Percentiles rank a stretch among this genome's conserved stretches.
These are phyloP conservation scores for Apus apus DNA, from an alignment of 2,113 vertebrate genomes.

Conservation along the genomic window DNA sequence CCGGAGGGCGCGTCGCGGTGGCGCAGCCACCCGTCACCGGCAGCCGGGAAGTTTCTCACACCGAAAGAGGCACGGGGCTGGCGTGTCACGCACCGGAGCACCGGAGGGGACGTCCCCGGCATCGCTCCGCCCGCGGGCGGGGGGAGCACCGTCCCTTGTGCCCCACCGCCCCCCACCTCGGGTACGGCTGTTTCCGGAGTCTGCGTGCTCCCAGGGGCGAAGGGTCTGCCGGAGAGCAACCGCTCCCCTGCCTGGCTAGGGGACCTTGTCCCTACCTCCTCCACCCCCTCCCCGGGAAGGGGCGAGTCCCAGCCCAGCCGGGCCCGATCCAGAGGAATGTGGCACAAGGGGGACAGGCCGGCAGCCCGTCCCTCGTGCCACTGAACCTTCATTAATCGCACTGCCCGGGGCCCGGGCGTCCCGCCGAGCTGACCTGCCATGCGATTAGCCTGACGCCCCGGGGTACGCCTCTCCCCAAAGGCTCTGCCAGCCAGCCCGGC, in stretches of 20 bases:
- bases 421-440: neutral
- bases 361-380: neutral
- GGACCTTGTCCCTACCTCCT: neutral
- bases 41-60: conserved; percentile 5
- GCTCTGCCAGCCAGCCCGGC: neutral
- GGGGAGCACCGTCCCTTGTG: neutral
- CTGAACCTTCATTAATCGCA: neutral
- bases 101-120: neutral
- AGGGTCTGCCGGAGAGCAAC: too few species aligned
- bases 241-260: neutral
- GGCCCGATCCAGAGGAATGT: conserved; percentile 22
- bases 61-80: neutral
- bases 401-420: neutral
- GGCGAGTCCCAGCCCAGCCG: neutral
- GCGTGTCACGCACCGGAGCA: neutral
- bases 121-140: neutral
- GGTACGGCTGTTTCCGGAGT: neutral
- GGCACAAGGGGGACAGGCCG: neutral
- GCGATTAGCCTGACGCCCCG: neutral
- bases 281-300: neutral
- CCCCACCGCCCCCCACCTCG: neutral
- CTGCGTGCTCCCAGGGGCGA: neutral
- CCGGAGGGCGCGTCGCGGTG: neutral
- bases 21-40: neutral
- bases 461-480: neutral